A percentile compares a stretch with the other conserved stretches of the same genome.
Conservation (phyloP, 1,140 invertebrate species). For the Probaryconus sp. region DNA sequence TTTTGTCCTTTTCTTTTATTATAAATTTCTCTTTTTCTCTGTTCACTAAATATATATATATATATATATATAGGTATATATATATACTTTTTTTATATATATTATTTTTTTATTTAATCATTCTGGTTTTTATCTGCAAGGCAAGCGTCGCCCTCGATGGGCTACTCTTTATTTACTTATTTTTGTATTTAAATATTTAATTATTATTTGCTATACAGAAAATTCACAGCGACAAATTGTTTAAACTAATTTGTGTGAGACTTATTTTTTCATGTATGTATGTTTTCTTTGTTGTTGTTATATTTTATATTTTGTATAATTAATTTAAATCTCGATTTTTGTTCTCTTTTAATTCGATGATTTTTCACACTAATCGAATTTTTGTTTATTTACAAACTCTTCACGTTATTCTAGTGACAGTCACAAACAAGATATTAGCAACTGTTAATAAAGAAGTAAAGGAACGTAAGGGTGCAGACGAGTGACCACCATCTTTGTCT, state of each 20-base stretch:
- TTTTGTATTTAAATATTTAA: constrained; percentile 21
- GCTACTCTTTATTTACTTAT: constrained; percentile 8
- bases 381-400: constrained; percentile 43
- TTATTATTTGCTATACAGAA: constrained; percentile 60
- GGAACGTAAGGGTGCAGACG: constrained; percentile 38
- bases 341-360: not conserved
- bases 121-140: constrained; percentile 62
- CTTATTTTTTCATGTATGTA: constrained; percentile 27
- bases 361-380: constrained; percentile 51
- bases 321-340: constrained; percentile 16
- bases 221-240: constrained; percentile 64
- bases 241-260: constrained; percentile 28
- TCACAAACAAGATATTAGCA: constrained; percentile 37
- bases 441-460: too few species aligned
- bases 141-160: constrained; percentile 55
- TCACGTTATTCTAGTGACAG: constrained; percentile 70
- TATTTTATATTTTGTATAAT: constrained; percentile 55
- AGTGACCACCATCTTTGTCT: constrained; percentile 59
- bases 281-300: constrained; percentile 30
- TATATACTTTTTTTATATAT: constrained; percentile 58
- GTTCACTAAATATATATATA: constrained; percentile 61
- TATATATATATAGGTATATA: constrained; percentile 58
- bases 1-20: too few species aligned
- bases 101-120: constrained; percentile 59
- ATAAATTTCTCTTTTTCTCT: constrained; percentile 60